phyloP scores from a whole-genome alignment of 2,797 vertebrate species.

The Melanotaenia pygmaea region DNA sequence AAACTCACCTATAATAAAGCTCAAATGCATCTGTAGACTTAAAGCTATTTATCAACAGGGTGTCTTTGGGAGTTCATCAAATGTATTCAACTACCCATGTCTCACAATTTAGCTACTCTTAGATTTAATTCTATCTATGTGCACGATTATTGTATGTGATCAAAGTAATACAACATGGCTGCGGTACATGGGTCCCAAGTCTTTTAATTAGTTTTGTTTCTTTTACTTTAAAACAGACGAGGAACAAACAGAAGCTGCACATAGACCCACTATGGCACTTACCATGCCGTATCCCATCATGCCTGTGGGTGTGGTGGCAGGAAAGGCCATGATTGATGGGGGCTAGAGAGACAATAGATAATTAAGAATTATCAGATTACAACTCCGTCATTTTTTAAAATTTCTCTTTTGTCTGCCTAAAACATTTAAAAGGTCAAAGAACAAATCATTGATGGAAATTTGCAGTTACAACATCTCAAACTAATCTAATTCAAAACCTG shows the following conservation, averaged over 20 bases:
- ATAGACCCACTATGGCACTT: constrained; percentile 46
- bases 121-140: not conserved
- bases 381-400: not conserved
- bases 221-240: not conserved
- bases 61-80: not conserved
- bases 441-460: not conserved
- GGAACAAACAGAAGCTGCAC: not conserved
- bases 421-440: not conserved
- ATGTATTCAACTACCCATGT: not conserved
- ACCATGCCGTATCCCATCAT: constrained; percentile 98
- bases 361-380: not conserved
- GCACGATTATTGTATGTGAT: not conserved
- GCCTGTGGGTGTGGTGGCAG: constrained; percentile 97
- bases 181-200: no score
- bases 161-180: not conserved
- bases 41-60: not conserved
- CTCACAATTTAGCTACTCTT: not conserved
- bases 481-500: not conserved
- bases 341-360: constrained; percentile 81
- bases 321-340: constrained; percentile 95
- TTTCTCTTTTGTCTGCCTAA: not conserved
- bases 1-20: not conserved
- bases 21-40: not conserved
- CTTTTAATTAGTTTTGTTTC: not conserved
- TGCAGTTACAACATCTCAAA: not conserved